Base-by-base conservation (phyloP, 1,140 invertebrate species). In the Proctacanthus coquilletti region DNA sequence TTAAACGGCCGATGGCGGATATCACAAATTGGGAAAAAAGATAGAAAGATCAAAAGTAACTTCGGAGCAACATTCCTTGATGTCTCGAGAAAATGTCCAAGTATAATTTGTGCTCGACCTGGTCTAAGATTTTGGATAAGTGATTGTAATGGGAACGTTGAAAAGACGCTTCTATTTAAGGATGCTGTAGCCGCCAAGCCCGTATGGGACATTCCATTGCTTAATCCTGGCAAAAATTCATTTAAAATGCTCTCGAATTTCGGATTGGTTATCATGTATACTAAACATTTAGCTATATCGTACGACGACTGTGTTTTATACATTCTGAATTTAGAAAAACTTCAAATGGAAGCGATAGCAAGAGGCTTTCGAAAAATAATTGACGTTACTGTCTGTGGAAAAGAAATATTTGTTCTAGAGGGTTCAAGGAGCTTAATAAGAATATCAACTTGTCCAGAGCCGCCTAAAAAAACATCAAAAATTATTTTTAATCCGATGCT, bases 151-250 rank as follows among this genome's bases (percentile, higher is more conserved):
- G 86, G 86, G 5, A 70, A 69, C 48, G 86, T 92, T n/a, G 55
- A 71, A n/a, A 77, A 84, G 63, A 91, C 86, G 2, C 62, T 85
- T 19, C 71, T 89, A 10, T 87, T 89, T 52, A 85, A 84, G 65
- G 76, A 79, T 36, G 66, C 73, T 6, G 59, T 78, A 36, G 56
- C 64, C 15, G 67, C 67, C 46, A 67, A 69, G 44, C 64, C 71
- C 49, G 63, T 46, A 5, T 60, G 69, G 35, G 69, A 77, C 49
- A 75, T 78, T 19, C 69, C 72, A 42, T 60, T 83, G 6, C 59
- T 83, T 18, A 81, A 83, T 62, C 79, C 75, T 11, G 62, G 65
- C 20, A 32, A 10, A 18, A 9, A 23, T 25, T 20, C 27, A 8
- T 18, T 27, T n/a, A 2, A 36, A 29, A 38, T n/a, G n/a, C n/a